Conservation (phyloP, 2,797 vertebrate genomes). For the Lithobates sylvaticus region DNA sequence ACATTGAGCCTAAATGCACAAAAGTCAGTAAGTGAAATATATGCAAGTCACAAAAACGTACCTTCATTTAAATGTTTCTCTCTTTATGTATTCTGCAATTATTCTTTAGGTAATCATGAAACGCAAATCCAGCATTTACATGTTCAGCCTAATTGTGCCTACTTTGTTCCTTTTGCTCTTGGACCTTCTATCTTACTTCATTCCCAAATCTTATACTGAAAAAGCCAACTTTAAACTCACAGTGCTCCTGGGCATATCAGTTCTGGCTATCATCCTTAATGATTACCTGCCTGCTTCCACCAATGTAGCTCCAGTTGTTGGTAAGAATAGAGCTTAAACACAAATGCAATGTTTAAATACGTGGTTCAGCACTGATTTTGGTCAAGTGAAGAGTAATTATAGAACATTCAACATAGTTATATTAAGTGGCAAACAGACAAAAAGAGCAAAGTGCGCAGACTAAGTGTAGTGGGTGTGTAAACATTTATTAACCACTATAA, state of each 20-base stretch:
- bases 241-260: conserved; percentile 80
- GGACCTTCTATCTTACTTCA: conserved; percentile 80
- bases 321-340: conserved; percentile 64
- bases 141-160: conserved; percentile 83
- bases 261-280: conserved; percentile 84
- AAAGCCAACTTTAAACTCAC: conserved; percentile 85
- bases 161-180: conserved; percentile 79
- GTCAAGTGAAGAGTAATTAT: too few relatives aligned
- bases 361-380: not conserved
- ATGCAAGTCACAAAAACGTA: too few relatives aligned
- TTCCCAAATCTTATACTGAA: conserved; percentile 77
- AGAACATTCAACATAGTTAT: too few relatives aligned
- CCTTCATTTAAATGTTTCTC: too few relatives aligned
- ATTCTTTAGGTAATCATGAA: conserved; percentile 77
- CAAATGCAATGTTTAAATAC: not conserved
- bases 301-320: conserved; percentile 80
- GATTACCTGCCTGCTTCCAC: conserved; percentile 85
- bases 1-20: too few relatives aligned
- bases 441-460: too few relatives aligned
- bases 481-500: too few relatives aligned
- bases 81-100: not conserved
- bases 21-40: too few relatives aligned
- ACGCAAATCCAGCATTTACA: conserved; percentile 77
- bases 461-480: too few relatives aligned
- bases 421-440: too few relatives aligned